Evolutionary conservation across 2,113 vertebrate species (phyloP).

Genomic region (Ciconia boyciana): DNA sequence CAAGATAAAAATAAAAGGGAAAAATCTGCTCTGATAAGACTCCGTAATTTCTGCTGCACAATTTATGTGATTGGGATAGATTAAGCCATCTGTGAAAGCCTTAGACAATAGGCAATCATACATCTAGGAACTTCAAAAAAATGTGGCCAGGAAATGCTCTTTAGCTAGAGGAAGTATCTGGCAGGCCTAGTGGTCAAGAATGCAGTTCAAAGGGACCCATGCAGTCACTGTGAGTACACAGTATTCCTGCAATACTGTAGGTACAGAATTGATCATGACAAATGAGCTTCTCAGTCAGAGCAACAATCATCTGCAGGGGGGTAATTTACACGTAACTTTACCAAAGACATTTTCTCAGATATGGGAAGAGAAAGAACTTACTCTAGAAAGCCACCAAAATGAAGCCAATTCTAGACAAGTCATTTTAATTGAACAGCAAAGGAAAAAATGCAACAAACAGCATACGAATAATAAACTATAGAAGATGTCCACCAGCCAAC

Average conservation of each 20-base stretch:
- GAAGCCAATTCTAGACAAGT: background rate
- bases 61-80: conserved; percentile 52
- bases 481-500: background rate
- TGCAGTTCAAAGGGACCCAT: conserved; percentile 29
- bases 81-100: conserved; percentile 58
- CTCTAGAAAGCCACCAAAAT: background rate
- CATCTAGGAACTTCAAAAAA: conserved; percentile 67
- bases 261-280: background rate
- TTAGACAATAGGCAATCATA: conserved; percentile 67
- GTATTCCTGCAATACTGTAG: background rate
- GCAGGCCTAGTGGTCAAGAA: conserved; percentile 57
- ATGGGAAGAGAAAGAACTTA: background rate
- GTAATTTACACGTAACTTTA: rapidly evolving
- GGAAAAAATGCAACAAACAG: background rate
- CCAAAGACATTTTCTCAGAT: background rate
- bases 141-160: conserved; percentile 56
- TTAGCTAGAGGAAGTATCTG: conserved; percentile 62
- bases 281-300: background rate
- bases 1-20: conserved; percentile 56
- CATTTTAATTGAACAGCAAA: background rate
- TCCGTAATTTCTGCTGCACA: conserved; percentile 11
- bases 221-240: background rate
- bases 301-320: background rate
- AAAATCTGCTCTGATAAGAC: conserved; percentile 34
- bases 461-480: background rate